Conservation (phyloP, 64 coral and sea anemone genomes). For the Porites lutea region DNA sequence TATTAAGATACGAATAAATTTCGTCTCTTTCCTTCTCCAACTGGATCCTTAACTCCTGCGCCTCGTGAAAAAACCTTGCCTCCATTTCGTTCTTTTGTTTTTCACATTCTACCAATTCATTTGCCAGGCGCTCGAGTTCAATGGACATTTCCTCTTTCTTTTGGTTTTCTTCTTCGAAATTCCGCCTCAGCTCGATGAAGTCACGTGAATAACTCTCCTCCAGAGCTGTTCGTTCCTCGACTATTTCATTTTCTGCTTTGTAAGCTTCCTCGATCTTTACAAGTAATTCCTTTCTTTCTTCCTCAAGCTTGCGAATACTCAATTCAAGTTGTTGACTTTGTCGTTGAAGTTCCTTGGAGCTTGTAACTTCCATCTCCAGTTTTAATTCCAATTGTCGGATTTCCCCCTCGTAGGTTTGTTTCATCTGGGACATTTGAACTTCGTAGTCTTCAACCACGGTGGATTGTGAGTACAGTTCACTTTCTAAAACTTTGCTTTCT, state of each 20-base stretch:
- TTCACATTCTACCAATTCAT: conserved; percentile 69
- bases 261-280: conserved; percentile 80
- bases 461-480: conserved; percentile 56
- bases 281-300: conserved; percentile 85
- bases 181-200: conserved; percentile 52
- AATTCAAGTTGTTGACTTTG: conserved; percentile 61
- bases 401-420: conserved; percentile 60
- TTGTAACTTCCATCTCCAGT: conserved; percentile 60
- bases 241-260: conserved; percentile 72
- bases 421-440: conserved; percentile 64
- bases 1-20: conserved; percentile 25
- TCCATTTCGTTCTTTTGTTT: conserved; percentile 71
- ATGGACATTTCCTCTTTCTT: conserved; percentile 71
- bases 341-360: conserved; percentile 61
- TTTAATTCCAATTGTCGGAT: conserved; percentile 63
- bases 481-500: conserved; percentile 72
- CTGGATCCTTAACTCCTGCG: conserved; percentile 49
- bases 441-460: conserved; percentile 44
- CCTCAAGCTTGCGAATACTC: conserved; percentile 66
- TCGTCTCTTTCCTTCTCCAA: conserved; percentile 67
- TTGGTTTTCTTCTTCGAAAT: conserved; percentile 73
- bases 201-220: conserved; percentile 70
- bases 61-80: conserved; percentile 40
- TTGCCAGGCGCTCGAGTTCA: conserved; percentile 81
- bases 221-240: conserved; percentile 51